Conservation (phyloP, 2,888 invertebrate species). For the Gibbula magus region DNA sequence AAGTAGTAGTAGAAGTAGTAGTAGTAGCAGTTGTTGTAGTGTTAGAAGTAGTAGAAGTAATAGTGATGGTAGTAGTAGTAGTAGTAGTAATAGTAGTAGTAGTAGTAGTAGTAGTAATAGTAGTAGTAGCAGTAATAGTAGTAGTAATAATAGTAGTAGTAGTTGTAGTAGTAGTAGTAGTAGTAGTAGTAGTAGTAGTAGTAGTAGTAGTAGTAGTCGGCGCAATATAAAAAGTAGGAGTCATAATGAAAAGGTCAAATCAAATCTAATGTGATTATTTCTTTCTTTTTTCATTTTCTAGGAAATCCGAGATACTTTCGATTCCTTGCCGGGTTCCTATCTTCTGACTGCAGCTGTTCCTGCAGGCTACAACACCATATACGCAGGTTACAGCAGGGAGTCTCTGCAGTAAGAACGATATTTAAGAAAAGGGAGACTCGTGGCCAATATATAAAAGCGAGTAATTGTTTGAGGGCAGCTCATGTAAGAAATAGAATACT, state of each 20-base stretch:
- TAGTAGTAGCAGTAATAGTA: neutral
- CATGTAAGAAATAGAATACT: too few species aligned
- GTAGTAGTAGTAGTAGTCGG: too few species aligned
- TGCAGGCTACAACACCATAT: constrained; percentile 40
- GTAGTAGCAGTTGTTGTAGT: too few species aligned
- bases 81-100: neutral
- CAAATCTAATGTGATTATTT: too few species aligned
- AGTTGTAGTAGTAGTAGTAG: neutral
- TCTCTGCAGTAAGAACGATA: neutral
- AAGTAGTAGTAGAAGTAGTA: too few species aligned
- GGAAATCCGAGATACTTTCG: constrained; percentile 52
- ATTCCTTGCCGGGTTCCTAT: constrained; percentile 44
- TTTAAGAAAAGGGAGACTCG: too few species aligned
- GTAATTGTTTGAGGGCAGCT: too few species aligned
- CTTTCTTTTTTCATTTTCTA: constrained; percentile 26
- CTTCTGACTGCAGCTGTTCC: constrained; percentile 66
- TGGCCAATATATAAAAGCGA: too few species aligned
- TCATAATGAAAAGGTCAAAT: neutral
- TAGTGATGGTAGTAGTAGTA: neutral
- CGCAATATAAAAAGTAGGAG: too few species aligned
- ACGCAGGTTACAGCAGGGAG: neutral
- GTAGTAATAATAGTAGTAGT: neutral
- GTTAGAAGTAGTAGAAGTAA: too few species aligned
- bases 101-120: neutral
- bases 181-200: neutral